These are phyloP conservation scores for Agrochola circellaris DNA, from an alignment of 2,888 invertebrate species.

Conservation along the genomic window DNA sequence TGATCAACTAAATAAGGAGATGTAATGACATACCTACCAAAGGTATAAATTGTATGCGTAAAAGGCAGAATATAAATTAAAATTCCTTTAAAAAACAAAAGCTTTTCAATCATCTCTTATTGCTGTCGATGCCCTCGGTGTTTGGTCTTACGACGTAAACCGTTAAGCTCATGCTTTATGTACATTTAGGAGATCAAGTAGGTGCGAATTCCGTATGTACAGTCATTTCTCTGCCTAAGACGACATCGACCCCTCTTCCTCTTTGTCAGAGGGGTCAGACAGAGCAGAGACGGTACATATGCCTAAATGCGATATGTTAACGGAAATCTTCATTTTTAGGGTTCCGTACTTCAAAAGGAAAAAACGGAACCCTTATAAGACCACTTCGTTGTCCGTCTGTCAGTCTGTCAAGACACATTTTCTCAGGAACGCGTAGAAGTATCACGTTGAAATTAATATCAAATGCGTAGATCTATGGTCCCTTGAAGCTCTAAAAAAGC, in stretches of 20 bases:
- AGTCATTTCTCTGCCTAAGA: neutral
- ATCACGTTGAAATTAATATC: too few species aligned
- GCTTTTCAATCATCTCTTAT: neutral
- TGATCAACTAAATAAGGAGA: conserved; percentile 11
- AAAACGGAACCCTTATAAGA: too few species aligned
- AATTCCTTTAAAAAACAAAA: neutral
- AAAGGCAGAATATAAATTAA: neutral
- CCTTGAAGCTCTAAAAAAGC: too few species aligned
- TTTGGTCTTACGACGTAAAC: conserved; percentile 9
- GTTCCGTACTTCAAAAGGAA: too few species aligned
- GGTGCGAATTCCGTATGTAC: conserved; percentile 19
- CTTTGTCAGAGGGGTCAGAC: too few species aligned
- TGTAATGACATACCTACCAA: neutral
- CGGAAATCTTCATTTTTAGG: conserved; percentile 7
- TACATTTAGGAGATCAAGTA: conserved; percentile 19
- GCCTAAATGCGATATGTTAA: conserved; percentile 13
- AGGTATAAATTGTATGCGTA: conserved; percentile 2
- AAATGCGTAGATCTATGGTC: too few species aligned
- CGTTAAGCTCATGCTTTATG: conserved; percentile 18
- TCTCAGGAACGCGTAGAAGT: too few species aligned
- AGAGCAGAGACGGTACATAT: neutral
- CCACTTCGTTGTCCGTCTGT: too few species aligned
- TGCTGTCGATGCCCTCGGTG: conserved; percentile 5
- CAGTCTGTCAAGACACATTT: too few species aligned
- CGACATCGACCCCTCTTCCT: too few species aligned